A percentile compares a stretch with the other conserved stretches of the same genome.
These are phyloP conservation scores for Rynchops niger DNA, from an alignment of 2,113 vertebrate genomes.

Conservation along the genomic window DNA sequence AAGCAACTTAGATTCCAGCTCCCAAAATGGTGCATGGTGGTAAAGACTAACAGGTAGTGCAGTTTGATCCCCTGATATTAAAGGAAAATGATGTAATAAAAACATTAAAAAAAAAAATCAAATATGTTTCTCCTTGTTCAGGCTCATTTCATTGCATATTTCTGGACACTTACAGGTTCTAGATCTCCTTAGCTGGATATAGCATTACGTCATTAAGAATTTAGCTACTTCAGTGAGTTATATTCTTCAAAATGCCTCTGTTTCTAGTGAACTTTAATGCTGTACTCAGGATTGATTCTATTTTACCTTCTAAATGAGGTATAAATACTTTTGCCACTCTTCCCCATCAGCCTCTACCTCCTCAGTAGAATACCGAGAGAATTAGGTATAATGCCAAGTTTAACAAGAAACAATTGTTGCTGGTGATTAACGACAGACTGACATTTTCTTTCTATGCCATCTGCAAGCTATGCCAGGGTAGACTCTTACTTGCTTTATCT, in stretches of 20 bases:
- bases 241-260: not conserved
- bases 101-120: not conserved
- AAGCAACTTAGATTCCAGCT: rapidly evolving
- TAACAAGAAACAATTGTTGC: not conserved
- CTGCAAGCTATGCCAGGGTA: not conserved
- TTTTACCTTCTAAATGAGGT: not conserved
- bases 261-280: not conserved
- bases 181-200: not conserved
- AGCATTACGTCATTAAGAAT: not conserved
- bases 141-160: not conserved
- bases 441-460: not conserved
- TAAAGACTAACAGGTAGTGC: not conserved
- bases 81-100: not conserved
- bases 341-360: not conserved
- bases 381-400: not conserved
- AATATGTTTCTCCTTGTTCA: not conserved
- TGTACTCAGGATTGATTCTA: not conserved
- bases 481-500: not conserved
- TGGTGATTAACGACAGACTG: not conserved
- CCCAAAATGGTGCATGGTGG: not conserved
- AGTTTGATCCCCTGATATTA: rapidly evolving
- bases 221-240: not conserved
- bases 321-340: not conserved
- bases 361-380: not conserved
- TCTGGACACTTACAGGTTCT: not conserved